Percentiles rank a stretch among this genome's conserved stretches.
Conservation (phyloP, 1,140 invertebrate species). For the fruit fly (Drosophila melanogaster) region Release_6_plus_ISO1_MT NT_037436.4:13572501-13573000, state of each 20-base stretch:
- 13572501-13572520: constrained; percentile 32
- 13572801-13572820: constrained; percentile 31
- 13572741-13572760: background rate
- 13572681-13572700: constrained; percentile 75
- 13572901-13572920: constrained; percentile 68
- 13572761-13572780: constrained; percentile 51
- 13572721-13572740: constrained; percentile 20
- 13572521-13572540: constrained; percentile 57
- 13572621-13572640: constrained; percentile 53
- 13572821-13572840: constrained; percentile 75
- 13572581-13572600: constrained; percentile 32
- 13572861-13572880: constrained; percentile 78
- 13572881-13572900: constrained; percentile 68
- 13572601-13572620: constrained; percentile 53
- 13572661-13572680: constrained; percentile 34
- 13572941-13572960: constrained; percentile 70
- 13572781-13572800: constrained; percentile 59
- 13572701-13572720: constrained; percentile 83
- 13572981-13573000: constrained; percentile 49
- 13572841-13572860: constrained; percentile 58
- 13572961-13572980: constrained; percentile 60
- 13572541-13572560: constrained; percentile 56
- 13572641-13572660: background rate
- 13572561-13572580: constrained; percentile 70
- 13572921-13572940: constrained; percentile 59